A percentile compares a stretch with the other conserved stretches of the same genome.
These are phyloP conservation scores for Chymomyza caudatula DNA, from an alignment of 2,888 invertebrate genomes.

Conservation along the genomic window DNA sequence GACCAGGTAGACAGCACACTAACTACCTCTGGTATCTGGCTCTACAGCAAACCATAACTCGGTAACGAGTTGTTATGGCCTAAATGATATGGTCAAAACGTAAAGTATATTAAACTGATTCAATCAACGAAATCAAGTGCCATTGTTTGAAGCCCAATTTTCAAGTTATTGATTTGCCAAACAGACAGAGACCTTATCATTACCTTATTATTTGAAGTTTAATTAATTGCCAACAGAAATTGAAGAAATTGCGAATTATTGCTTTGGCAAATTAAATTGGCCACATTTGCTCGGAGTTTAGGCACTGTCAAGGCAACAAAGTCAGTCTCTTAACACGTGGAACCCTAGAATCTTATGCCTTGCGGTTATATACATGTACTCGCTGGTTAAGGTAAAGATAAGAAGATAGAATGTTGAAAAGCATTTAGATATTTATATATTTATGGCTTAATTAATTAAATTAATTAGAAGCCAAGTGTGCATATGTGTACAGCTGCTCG, in stretches of 20 bases:
- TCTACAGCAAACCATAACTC: too few relatives aligned
- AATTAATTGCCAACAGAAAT: background rate
- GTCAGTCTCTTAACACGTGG: background rate
- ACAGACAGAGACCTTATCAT: background rate
- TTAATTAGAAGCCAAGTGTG: constrained; percentile 21
- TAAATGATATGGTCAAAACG: too few relatives aligned
- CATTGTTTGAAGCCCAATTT: background rate
- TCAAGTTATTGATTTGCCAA: background rate
- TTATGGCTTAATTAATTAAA: constrained; percentile 26
- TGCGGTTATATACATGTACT: background rate
- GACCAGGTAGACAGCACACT: too few relatives aligned
- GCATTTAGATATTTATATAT: background rate
- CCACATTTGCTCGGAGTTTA: background rate
- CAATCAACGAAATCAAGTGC: background rate
- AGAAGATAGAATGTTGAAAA: constrained; percentile 2
- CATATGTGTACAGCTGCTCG: background rate
- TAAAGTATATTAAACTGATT: too few relatives aligned
- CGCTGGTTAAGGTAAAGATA: constrained; percentile 1
- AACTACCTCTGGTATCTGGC: too few relatives aligned
- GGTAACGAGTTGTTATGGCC: too few relatives aligned
- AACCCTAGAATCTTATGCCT: background rate
- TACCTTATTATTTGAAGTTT: background rate
- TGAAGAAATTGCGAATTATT: background rate
- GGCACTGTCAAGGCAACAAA: background rate
- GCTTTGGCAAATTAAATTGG: background rate